phyloP scores from a whole-genome alignment of 2,888 invertebrate species.

The Xiphydria camelus region DNA sequence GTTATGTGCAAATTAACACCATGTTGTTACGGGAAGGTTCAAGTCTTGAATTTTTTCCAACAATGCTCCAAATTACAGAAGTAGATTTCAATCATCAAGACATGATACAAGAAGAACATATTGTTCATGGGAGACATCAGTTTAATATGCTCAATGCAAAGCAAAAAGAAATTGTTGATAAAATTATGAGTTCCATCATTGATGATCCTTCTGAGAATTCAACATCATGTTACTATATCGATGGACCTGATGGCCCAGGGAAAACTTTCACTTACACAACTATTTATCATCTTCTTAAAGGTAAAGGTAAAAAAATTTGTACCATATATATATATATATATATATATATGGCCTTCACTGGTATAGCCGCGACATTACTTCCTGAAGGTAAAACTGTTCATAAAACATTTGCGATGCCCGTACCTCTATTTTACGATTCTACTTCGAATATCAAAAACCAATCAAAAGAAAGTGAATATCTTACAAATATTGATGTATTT shows the following conservation, averaged over 20 bases:
- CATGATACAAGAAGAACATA: slow-evolving; percentile 3
- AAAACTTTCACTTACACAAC: slow-evolving; percentile 51
- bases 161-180: slow-evolving; percentile 26
- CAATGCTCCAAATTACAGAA: slow-evolving; percentile 17
- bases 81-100: slow-evolving; percentile 8
- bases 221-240: slow-evolving; percentile 30
- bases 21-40: slow-evolving; percentile 13
- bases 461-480: slow-evolving; percentile 22
- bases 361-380: slow-evolving; percentile 44
- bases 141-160: slow-evolving; percentile 21
- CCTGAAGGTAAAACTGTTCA: slow-evolving; percentile 49
- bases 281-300: slow-evolving; percentile 22
- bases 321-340: too few species aligned
- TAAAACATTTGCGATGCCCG: slow-evolving; percentile 40
- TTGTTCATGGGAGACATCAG: slow-evolving; percentile 10
- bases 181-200: slow-evolving; percentile 8
- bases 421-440: slow-evolving; percentile 22
- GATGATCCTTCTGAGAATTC: slow-evolving; percentile 6
- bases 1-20: slow-evolving; percentile 18
- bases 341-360: slow-evolving; percentile 46
- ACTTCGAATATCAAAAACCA: slow-evolving; percentile 22
- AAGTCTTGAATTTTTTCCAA: slow-evolving; percentile 18
- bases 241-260: slow-evolving; percentile 55
- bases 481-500: slow-evolving; percentile 21
- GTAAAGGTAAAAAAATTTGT: slow-evolving; percentile 18